Conservation (phyloP, 2,888 invertebrate genomes). For the Chesias legatella region DNA sequence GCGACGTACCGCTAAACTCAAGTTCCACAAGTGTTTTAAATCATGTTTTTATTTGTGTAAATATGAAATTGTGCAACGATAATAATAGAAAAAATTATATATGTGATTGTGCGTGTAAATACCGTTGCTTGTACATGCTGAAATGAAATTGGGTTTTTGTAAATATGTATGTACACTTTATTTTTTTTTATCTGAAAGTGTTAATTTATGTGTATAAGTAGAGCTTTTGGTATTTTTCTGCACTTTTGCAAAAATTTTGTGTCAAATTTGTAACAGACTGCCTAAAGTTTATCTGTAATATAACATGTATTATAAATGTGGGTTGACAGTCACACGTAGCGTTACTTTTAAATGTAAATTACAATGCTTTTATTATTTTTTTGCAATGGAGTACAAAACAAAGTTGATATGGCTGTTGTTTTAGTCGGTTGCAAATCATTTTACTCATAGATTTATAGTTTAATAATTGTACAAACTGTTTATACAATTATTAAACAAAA, state of each 20-base stretch:
- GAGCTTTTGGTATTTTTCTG: background rate
- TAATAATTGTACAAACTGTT: too few species aligned
- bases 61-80: constrained; percentile 20
- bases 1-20: too few species aligned
- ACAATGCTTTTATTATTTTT: constrained; percentile 24
- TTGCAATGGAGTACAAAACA: constrained; percentile 38
- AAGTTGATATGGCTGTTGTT: constrained; percentile 19
- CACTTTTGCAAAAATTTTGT: constrained; percentile 3
- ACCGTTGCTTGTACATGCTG: constrained; percentile 1
- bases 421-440: constrained; percentile 14
- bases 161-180: constrained; percentile 4
- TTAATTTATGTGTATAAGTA: too few species aligned
- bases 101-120: constrained; percentile 15
- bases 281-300: constrained; percentile 13
- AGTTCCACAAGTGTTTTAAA: background rate
- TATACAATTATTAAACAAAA: constrained; percentile 12
- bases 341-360: constrained; percentile 19
- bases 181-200: background rate
- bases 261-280: constrained; percentile 15
- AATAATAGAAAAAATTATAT: constrained; percentile 14
- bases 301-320: constrained; percentile 11
- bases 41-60: constrained; percentile 10
- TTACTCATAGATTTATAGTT: constrained; percentile 4
- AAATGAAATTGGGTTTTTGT: constrained; percentile 12
- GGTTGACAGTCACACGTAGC: constrained; percentile 13